Base-by-base conservation (phyloP, 1,140 invertebrate genomes). In the Pissodes strobi region DNA sequence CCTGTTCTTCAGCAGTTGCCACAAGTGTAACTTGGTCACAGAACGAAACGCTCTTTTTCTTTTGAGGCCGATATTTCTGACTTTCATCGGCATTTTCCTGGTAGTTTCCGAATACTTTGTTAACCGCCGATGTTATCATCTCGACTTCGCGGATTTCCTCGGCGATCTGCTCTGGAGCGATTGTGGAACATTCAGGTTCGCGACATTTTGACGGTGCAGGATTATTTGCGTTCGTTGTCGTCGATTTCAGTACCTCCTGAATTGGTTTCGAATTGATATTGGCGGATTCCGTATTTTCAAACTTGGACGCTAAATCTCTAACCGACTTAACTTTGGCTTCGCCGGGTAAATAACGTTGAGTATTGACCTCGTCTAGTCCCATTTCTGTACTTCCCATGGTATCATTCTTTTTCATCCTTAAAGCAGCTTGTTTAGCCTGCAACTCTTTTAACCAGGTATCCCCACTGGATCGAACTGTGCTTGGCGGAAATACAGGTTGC, bases 1-100 rank as follows among this genome's bases (percentile, higher is more conserved):
- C 92, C 68, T 93, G 89, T 69, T 95, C 93, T 72, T 94, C 93
- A 0, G 93, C 93, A 13, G 92, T 94, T 2, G 93, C 92, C 12
- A 95, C 93, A 23, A 95, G 79, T 58, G 93, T 92, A 0, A 96
- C 93, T 79, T 95, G 91, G 76, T 96, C 93, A 71, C 93, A 95
- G 77, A 96, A 96, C 0, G 93, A 94, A 1, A 96, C 94, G 69
- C 91, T 93, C 76, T 95, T 95, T 82, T 95, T 95, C 74, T 93
- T 93, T 5, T 83, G 55, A 88, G 83, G 23, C 64, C 83, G 52
- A 87, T 83, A 19, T 18, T 43, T 64, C 63, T 23, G 39, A 41
- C 27, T 22, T 19, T 68, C 64, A 41, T 69, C 64, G 19, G 17
- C 48, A 37, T 17, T 4, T 2, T 34, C 25, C 41, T 59, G 23